Base-by-base conservation (phyloP, 2,888 invertebrate genomes). In the Chironomus tentans region DNA sequence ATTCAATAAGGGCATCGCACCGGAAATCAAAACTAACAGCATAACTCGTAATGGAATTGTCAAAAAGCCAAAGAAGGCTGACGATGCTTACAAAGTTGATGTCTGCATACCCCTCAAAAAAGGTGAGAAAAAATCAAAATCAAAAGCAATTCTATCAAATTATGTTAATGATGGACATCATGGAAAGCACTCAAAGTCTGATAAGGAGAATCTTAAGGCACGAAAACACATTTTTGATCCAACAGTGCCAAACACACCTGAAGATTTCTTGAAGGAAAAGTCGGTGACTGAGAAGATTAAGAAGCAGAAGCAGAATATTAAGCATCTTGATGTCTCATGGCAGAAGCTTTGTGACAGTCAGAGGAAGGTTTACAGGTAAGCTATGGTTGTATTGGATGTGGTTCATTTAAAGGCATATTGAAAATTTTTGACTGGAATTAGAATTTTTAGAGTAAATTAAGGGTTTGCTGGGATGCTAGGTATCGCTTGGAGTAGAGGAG, bases 61-160 rank as follows among this genome's bases (percentile, higher is more conserved):
- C 18, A 15, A 28, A 50, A 38, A 38, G 21, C 62, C 62, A n/a
- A 28, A 56, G 72, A 73, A 73, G 12, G n/a, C 18, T 18, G 62
- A 73, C 61, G 72, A 73, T 38, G 72, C 62, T 18, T 73, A 62
- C 62, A 61, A 73, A 22, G 38, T 73, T 18, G 62, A 73, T 73
- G 28, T 73, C 4, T 73, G 72, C 46, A 22, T 73, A 46, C 62
- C 18, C 10, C 62, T 73, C 3, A 73, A 73, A 5, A 73, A 73
- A 21, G 72, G 24, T n/a, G 22, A 38, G 38, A 73, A 73, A 38
- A 24, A 73, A 24, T 13, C 65, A 0, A 65, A 65, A 65, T 65
- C 65, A 4, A 65, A 65, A 22, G 24, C 6, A 24, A 65, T 65
- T 13, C 12, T 65, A 12, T 21, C 65, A 13, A 65, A 24, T 12